Conservation (phyloP, 1,140 invertebrate genomes). For the Paracyclopina nana region DNA sequence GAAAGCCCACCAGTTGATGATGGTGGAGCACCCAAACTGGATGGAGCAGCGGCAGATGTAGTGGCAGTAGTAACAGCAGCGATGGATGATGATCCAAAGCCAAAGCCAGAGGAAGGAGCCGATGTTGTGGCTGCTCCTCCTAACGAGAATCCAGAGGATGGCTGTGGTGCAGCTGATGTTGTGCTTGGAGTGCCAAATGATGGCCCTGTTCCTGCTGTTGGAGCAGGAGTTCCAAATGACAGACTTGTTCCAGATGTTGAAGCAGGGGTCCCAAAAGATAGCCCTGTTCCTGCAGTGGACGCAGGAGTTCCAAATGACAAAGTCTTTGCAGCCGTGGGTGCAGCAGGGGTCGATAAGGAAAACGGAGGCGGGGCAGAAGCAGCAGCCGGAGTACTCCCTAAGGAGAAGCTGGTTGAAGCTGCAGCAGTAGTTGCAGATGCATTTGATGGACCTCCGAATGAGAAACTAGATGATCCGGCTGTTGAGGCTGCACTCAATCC, state of each 20-base stretch:
- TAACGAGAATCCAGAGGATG: not conserved
- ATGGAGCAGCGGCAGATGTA: not conserved
- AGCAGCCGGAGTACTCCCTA: constrained; percentile 7
- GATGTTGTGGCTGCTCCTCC: constrained; percentile 7
- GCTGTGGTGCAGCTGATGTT: not conserved
- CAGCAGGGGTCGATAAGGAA: not conserved
- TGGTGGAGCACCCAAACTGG: not conserved
- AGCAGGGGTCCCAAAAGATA: constrained; percentile 11
- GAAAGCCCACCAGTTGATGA: not conserved
- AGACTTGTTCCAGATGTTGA: not conserved
- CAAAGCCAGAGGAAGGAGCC: not conserved
- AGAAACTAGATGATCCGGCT: too few species aligned
- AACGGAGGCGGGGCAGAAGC: not conserved
- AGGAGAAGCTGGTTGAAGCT: constrained; percentile 10
- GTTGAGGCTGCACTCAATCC: too few species aligned
- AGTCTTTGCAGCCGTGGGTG: not conserved
- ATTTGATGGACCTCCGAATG: too few species aligned
- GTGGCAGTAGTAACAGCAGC: constrained; percentile 2
- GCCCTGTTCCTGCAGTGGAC: not conserved
- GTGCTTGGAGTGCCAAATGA: not conserved
- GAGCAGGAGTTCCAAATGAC: not conserved
- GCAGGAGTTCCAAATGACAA: not conserved
- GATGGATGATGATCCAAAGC: not conserved
- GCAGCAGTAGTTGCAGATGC: too few species aligned
- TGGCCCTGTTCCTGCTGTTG: not conserved